phyloP scores from a whole-genome alignment of 2,888 invertebrate species.

The Furcula furcula region DNA sequence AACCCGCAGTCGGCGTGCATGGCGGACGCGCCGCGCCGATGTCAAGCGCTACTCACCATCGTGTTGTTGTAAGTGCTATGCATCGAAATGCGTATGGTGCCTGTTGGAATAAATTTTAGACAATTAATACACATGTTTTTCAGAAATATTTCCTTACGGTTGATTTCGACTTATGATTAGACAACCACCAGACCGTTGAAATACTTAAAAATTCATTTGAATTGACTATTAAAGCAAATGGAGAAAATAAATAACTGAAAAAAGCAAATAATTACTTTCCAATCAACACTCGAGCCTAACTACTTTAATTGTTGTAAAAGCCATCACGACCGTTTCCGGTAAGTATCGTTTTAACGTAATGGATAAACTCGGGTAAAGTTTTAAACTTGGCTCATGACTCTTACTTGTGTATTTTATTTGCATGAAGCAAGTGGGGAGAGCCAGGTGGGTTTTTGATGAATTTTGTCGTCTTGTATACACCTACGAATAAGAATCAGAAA shows the following conservation, averaged over 20 bases:
- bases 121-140: no score
- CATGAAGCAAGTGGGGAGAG: slow-evolving; percentile 76
- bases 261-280: slow-evolving; percentile 2
- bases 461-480: slow-evolving; percentile 76
- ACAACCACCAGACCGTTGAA: no score
- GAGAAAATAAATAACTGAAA: slow-evolving; percentile 1
- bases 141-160: no score
- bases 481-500: slow-evolving; percentile 67
- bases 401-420: slow-evolving; percentile 77
- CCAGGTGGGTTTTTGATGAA: slow-evolving; percentile 72
- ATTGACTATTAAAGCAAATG: slow-evolving; percentile 6
- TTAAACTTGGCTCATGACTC: slow-evolving; percentile 52
- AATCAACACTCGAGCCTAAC: slow-evolving; percentile 43
- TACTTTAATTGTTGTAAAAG: slow-evolving; percentile 47
- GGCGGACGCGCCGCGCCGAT: slow-evolving; percentile 55
- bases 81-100: slow-evolving; percentile 74
- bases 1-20: slow-evolving; percentile 41
- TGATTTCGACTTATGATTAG: no score
- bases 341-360: slow-evolving; percentile 37
- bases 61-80: slow-evolving; percentile 77
- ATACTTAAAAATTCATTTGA: no score
- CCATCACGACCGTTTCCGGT: slow-evolving; percentile 49
- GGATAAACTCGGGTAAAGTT: slow-evolving; percentile 41
- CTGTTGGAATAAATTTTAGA: slow-evolving; percentile 36
- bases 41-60: slow-evolving; percentile 65